phyloP scores from a whole-genome alignment of 2,113 vertebrate species.

The Ochotona curzoniae region DNA sequence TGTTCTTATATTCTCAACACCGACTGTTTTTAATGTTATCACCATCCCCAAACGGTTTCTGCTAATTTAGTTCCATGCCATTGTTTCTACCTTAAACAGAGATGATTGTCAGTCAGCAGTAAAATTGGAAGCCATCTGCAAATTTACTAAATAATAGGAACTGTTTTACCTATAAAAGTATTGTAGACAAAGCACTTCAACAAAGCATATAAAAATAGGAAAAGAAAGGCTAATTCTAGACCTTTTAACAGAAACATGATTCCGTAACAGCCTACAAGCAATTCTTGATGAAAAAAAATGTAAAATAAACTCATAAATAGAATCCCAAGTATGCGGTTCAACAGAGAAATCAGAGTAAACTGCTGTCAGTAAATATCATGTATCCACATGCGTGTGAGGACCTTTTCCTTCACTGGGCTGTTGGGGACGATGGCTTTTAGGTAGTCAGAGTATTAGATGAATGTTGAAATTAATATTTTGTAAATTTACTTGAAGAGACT shows the following conservation, averaged over 20 bases:
- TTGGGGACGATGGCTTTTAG: constrained; percentile 43
- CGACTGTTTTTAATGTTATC: constrained; percentile 64
- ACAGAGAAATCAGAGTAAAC: not conserved
- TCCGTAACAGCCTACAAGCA: constrained; percentile 68
- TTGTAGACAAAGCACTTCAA: constrained; percentile 48
- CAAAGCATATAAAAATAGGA: constrained; percentile 55
- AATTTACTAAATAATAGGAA: constrained; percentile 74
- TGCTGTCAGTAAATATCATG: not conserved
- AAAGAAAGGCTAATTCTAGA: constrained; percentile 62
- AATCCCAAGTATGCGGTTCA: not conserved
- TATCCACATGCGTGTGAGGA: not conserved
- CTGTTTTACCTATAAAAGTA: constrained; percentile 54
- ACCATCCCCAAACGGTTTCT: constrained; percentile 51
- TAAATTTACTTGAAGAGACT: constrained; percentile 11
- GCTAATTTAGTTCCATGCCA: not conserved
- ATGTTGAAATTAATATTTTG: constrained; percentile 34
- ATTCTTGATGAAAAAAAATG: constrained; percentile 63
- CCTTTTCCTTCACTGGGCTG: not conserved
- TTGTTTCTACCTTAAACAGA: constrained; percentile 65
- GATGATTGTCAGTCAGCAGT: constrained; percentile 51
- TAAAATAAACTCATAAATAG: constrained; percentile 42
- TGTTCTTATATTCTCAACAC: constrained; percentile 31
- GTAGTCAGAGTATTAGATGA: not conserved
- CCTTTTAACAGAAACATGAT: constrained; percentile 63
- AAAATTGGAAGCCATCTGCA: constrained; percentile 60